Evolutionary conservation across 2,797 vertebrate genomes (phyloP).

Genomic region (Masticophis lateralis): DNA sequence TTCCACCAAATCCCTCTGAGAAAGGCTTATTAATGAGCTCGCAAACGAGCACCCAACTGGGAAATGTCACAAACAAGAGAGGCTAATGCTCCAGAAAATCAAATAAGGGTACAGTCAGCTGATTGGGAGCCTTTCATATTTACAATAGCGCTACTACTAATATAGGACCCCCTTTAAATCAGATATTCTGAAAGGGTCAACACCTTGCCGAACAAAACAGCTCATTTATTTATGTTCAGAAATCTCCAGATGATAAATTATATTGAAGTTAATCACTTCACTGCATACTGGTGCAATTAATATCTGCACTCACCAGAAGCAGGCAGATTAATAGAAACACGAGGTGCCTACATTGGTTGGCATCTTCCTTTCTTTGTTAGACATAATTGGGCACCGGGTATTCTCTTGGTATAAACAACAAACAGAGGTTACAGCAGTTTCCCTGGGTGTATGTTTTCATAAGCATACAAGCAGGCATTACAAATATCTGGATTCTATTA

Average conservation of each 20-base stretch:
- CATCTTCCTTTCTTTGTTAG: slow-evolving; percentile 37
- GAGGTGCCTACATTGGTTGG: slow-evolving; percentile 32
- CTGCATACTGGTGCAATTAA: slow-evolving; percentile 69
- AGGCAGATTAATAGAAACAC: slow-evolving; percentile 55
- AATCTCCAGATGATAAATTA: slow-evolving; percentile 77
- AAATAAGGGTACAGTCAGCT: slow-evolving; percentile 74
- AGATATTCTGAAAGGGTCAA: slow-evolving; percentile 73
- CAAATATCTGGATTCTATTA: slow-evolving; percentile 43
- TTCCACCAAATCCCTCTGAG: slow-evolving; percentile 61
- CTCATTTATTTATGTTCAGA: slow-evolving; percentile 73
- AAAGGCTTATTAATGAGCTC: slow-evolving; percentile 77
- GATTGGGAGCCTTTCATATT: slow-evolving; percentile 71
- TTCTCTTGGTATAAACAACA: slow-evolving; percentile 46
- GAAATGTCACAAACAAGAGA: slow-evolving; percentile 77
- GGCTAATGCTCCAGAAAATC: slow-evolving; percentile 79
- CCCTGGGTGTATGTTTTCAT: slow-evolving; percentile 17
- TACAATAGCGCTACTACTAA: slow-evolving; percentile 51
- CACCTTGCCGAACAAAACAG: slow-evolving; percentile 76
- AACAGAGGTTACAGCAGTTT: slow-evolving; percentile 47
- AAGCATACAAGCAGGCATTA: slow-evolving; percentile 21
- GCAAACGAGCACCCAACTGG: slow-evolving; percentile 78
- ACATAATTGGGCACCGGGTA: slow-evolving; percentile 57
- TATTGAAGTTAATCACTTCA: slow-evolving; percentile 73
- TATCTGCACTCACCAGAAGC: slow-evolving; percentile 56
- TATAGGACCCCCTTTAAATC: slow-evolving; percentile 59